These are phyloP conservation scores for Mastigias papua DNA, from an alignment of 30 jellyfish, hydroid and myxozoan species.

Conservation along the genomic window DNA sequence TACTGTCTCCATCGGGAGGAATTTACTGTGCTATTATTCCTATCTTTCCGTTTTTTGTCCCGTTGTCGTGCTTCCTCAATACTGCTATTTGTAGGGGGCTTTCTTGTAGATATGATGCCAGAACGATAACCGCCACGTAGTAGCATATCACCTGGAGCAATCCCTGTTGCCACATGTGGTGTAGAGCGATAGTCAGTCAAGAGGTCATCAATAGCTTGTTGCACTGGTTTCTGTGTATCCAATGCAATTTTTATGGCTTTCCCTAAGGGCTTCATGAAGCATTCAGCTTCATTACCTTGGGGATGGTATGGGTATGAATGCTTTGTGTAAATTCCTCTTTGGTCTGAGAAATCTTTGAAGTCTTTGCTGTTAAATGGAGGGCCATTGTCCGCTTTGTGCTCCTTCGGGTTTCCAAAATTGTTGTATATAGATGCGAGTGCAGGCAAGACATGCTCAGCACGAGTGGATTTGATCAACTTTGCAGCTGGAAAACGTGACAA, in stretches of 20 bases:
- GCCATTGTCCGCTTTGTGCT: slow-evolving; percentile 71
- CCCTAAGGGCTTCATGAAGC: slow-evolving; percentile 70
- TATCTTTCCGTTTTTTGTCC: slow-evolving; percentile 7
- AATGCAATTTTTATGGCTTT: slow-evolving; percentile 38
- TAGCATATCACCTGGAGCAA: slow-evolving; percentile 62
- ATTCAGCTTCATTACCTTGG: slow-evolving; percentile 62
- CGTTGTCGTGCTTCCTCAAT: neutral
- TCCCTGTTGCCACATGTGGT: slow-evolving; percentile 60
- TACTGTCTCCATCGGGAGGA: slow-evolving; percentile 14
- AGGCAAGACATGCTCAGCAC: too few species aligned
- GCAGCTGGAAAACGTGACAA: too few species aligned
- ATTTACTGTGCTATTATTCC: neutral
- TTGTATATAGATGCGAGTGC: slow-evolving; percentile 36
- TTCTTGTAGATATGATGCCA: slow-evolving; percentile 5
- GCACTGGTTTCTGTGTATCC: neutral
- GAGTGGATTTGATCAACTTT: too few species aligned
- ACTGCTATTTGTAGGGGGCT: neutral
- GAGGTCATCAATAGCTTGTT: slow-evolving; percentile 17
- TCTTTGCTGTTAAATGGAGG: slow-evolving; percentile 65
- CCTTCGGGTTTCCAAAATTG: slow-evolving; percentile 67
- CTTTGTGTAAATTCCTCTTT: slow-evolving; percentile 32
- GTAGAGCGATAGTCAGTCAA: slow-evolving; percentile 27
- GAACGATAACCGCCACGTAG: slow-evolving; percentile 54
- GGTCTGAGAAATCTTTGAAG: slow-evolving; percentile 26
- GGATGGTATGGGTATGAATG: slow-evolving; percentile 67